phyloP scores from a whole-genome alignment of 2,797 vertebrate genomes.

The Meriones psammophilus region DNA sequence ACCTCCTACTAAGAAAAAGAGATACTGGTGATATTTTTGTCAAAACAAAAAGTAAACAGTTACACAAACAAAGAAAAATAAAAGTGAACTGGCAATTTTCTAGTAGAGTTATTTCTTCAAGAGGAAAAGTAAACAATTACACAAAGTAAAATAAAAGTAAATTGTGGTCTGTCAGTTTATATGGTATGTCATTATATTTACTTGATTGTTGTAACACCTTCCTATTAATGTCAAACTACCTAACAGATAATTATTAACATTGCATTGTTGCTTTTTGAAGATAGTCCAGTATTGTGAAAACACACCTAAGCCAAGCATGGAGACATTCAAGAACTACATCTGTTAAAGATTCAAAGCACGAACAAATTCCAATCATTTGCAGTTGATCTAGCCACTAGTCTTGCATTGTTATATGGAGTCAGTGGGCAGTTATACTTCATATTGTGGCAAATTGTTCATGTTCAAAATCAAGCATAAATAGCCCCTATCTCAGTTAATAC shows the following conservation, averaged over 20 bases:
- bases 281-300: not conserved
- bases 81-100: not conserved
- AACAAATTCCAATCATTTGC: not conserved
- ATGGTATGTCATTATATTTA: not conserved
- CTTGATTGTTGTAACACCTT: not conserved
- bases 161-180: not conserved
- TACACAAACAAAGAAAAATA: not conserved
- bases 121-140: not conserved
- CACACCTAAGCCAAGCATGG: not conserved
- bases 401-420: not conserved
- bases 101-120: not conserved
- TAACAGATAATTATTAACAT: not conserved
- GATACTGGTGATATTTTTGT: not conserved
- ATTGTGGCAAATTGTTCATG: not conserved
- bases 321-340: not conserved
- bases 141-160: not conserved
- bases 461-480: not conserved
- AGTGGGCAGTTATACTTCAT: not conserved
- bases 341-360: not conserved
- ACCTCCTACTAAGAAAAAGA: not conserved
- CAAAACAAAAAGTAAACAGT: not conserved
- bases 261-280: not conserved
- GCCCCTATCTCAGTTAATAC: not conserved
- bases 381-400: fast-evolving
- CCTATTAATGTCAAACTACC: not conserved